Evolutionary conservation across 2,888 invertebrate species (phyloP).

Genomic region (Ectemnius continuus): DNA sequence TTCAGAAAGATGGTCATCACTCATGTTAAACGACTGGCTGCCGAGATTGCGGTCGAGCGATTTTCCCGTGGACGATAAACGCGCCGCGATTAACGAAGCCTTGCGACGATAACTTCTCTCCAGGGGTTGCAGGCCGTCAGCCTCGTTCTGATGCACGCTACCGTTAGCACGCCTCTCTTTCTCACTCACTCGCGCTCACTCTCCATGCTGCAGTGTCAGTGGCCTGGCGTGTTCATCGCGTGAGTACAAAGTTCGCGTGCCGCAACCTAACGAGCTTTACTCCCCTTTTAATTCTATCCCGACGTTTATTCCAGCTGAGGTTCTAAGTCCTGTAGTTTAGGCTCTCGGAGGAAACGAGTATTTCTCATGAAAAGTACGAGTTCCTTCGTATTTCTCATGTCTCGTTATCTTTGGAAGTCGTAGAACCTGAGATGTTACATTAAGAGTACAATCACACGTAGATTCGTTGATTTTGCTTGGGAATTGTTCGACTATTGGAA

Average conservation of each 20-base stretch:
- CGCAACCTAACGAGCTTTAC: background rate
- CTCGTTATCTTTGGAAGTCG: too few species aligned
- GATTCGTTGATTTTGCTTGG: too few species aligned
- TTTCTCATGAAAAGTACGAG: background rate
- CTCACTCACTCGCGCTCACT: background rate
- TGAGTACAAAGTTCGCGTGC: constrained; percentile 16
- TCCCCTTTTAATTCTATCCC: background rate
- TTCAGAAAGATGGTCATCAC: background rate
- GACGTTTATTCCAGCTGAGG: background rate
- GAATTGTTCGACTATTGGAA: too few species aligned
- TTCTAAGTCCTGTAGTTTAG: background rate
- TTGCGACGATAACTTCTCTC: too few species aligned
- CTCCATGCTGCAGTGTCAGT: constrained; percentile 19
- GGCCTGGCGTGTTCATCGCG: constrained; percentile 31
- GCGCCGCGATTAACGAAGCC: too few species aligned
- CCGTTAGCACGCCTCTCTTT: background rate
- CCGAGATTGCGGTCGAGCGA: background rate
- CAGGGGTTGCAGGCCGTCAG: background rate
- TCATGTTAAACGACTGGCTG: background rate
- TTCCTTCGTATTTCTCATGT: too few species aligned
- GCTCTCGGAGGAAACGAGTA: background rate
- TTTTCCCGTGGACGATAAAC: too few species aligned
- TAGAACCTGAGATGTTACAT: too few species aligned
- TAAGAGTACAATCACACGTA: too few species aligned
- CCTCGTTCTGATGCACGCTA: background rate